These are phyloP conservation scores for Acromyrmex charruanus DNA, from an alignment of 1,140 invertebrate genomes.

Conservation along the genomic window DNA sequence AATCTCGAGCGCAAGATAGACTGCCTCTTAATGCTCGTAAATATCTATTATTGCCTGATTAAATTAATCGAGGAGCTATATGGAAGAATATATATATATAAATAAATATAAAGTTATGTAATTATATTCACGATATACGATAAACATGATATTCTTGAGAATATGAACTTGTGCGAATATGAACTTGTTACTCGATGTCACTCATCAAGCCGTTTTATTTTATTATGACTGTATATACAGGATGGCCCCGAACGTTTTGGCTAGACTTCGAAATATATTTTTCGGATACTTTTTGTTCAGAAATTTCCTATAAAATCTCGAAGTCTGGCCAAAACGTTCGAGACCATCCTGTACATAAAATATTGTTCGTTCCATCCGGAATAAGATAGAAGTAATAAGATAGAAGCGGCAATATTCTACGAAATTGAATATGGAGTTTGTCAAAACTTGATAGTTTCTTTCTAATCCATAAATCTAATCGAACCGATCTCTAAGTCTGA, in stretches of 20 bases:
- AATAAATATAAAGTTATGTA: conserved; percentile 4
- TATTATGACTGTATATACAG: too few relatives aligned
- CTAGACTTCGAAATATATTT: too few relatives aligned
- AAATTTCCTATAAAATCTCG: too few relatives aligned
- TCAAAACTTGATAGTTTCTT: not conserved
- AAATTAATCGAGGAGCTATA: conserved; percentile 15
- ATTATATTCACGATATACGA: conserved; percentile 2
- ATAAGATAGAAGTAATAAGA: not conserved
- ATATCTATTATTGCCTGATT: conserved; percentile 16
- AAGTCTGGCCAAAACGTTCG: too few relatives aligned
- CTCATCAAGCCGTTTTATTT: not conserved
- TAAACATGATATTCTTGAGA: conserved; percentile 6
- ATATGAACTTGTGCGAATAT: not conserved
- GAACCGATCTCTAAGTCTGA: not conserved
- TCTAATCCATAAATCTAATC: not conserved
- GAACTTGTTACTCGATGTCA: not conserved
- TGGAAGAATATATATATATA: not conserved
- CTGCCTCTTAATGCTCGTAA: conserved; percentile 1
- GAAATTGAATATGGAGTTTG: conserved; percentile 1
- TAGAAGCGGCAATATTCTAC: not conserved
- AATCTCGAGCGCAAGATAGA: not conserved
- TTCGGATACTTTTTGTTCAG: too few relatives aligned
- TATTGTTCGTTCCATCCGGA: not conserved
- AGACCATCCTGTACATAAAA: not conserved
- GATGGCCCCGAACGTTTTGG: too few relatives aligned